Evolutionary conservation across 2,113 vertebrate species (phyloP), one percentile per base, ranked within the genome.

Genomic region (Formicarius rufipectus): DNA sequence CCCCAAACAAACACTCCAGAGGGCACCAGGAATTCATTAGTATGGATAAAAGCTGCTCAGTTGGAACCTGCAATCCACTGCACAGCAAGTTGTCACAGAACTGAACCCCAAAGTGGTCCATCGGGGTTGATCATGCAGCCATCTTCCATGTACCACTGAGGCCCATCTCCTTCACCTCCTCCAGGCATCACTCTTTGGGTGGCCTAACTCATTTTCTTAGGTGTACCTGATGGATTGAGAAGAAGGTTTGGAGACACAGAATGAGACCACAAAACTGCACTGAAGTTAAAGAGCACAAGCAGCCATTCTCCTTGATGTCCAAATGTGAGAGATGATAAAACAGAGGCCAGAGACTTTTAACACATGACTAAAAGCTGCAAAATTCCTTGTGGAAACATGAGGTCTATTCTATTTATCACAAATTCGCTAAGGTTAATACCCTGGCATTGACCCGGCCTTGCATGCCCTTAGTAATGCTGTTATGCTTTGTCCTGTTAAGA

Each of bases 381-480:
- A 93, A 90, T 27, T 91, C 60, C 35, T 52, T 39, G 24, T 0
- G 2, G 44, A 82, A 90, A 80, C 37, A 72, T 60, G 49, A 82
- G 31, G 62, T 59, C 77, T 58, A 72, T 82, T 67, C 14, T 40
- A 69, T 84, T 94, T 82, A 89, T 85, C 74, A 53, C 31, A 52
- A 76, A 79, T 84, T 95, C 72, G 66, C 49, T 91, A 87, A 94
- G 84, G 84, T 96, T 87, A 93, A 95, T 91, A 73, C 10, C 23
- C 62, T 91, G 84, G 53, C 74, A 94, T 16, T 91, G 84, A 93
- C 95, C 87, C 80, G 84, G 56, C 62, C 49, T 94, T 0, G 0
- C n/a, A 27, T 35, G 37, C 33, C 71, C 64, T 84, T 56, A 90
- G 31, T 69, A 85, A 60, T 35, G 60, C 69, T 68, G 52, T 39